Conservation (phyloP, 2,888 invertebrate genomes). For the Sarcophaga carnaria region DNA sequence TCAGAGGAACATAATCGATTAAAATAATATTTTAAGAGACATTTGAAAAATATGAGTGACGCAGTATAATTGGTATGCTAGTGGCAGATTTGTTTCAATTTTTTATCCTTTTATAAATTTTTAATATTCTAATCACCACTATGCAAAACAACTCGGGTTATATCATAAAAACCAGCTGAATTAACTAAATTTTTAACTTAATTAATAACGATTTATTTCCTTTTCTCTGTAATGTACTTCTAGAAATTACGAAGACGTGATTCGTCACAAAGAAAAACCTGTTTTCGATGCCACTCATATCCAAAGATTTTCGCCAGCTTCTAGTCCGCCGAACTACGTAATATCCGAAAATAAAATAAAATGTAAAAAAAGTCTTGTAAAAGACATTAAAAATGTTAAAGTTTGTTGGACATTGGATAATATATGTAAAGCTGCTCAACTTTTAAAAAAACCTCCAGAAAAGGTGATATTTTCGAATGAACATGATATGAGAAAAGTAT, state of each 20-base stretch:
- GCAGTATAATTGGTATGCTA: too few relatives aligned
- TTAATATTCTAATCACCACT: too few relatives aligned
- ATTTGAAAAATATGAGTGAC: too few relatives aligned
- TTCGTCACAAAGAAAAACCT: constrained; percentile 75
- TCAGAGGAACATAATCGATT: too few relatives aligned
- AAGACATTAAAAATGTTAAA: constrained; percentile 68
- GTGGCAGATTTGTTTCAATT: too few relatives aligned
- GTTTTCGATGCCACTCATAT: constrained; percentile 73
- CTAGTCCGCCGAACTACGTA: constrained; percentile 50
- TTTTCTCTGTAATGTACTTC: constrained; percentile 31
- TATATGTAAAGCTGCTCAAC: constrained; percentile 76
- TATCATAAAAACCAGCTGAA: too few relatives aligned
- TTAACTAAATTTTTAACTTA: too few relatives aligned
- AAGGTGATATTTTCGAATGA: constrained; percentile 79
- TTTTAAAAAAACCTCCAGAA: constrained; percentile 74
- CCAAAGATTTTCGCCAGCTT: constrained; percentile 70
- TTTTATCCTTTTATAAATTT: too few relatives aligned
- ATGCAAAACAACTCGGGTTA: too few relatives aligned
- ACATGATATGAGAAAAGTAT: constrained; percentile 83
- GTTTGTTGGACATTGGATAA: constrained; percentile 75
- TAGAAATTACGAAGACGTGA: constrained; percentile 73
- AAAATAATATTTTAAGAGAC: too few relatives aligned
- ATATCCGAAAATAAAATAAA: constrained; percentile 71
- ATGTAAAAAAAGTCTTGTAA: constrained; percentile 70
- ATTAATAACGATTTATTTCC: not conserved